Conservation (phyloP, 2,797 vertebrate species). For the Premnoplex brunnescens region DNA sequence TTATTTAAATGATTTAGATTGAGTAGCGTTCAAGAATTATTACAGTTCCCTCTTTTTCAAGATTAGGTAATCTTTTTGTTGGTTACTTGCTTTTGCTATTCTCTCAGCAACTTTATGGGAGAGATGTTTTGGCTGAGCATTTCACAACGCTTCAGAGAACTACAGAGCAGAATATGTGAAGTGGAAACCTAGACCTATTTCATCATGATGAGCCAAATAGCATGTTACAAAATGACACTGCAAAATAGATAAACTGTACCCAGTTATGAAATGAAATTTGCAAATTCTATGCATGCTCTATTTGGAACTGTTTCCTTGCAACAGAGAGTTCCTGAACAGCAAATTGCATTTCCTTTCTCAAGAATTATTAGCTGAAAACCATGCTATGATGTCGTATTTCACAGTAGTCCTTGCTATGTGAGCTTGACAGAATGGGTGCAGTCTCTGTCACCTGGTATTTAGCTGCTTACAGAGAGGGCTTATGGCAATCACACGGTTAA, state of each 20-base stretch:
- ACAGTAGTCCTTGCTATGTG: background rate
- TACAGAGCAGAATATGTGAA: background rate
- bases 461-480: background rate
- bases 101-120: background rate
- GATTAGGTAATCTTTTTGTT: background rate
- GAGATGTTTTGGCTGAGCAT: background rate
- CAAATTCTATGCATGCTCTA: accelerated
- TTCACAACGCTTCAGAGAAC: background rate
- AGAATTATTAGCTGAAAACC: background rate
- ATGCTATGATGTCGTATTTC: background rate
- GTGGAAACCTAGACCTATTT: background rate
- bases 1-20: background rate
- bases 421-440: background rate
- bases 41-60: background rate
- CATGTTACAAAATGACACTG: background rate
- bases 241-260: background rate
- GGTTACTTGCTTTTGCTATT: background rate
- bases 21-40: background rate
- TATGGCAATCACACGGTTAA: background rate
- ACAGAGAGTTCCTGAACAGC: background rate
- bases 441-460: background rate
- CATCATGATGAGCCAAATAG: background rate
- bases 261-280: background rate
- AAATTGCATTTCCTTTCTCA: background rate
- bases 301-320: background rate